phyloP scores from a whole-genome alignment of 2,113 vertebrate species.

The Actinemys pallida region DNA sequence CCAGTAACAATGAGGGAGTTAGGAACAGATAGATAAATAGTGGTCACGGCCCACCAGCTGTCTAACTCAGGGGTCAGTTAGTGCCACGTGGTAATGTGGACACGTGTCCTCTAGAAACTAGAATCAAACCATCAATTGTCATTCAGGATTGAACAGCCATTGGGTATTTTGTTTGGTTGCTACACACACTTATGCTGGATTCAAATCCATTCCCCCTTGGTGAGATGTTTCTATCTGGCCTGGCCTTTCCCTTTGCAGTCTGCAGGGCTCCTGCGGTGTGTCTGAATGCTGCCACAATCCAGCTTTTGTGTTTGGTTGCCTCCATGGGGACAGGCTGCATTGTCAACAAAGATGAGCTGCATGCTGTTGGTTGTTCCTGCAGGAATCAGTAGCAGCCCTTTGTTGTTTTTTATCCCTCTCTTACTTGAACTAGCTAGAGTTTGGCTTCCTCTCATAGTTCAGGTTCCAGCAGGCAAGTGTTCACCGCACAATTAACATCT shows the following conservation, averaged over 20 bases:
- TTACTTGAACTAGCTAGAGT: not conserved
- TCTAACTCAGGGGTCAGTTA: not conserved
- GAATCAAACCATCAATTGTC: not conserved
- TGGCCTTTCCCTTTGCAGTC: not conserved
- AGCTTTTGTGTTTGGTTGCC: not conserved
- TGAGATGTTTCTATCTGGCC: not conserved
- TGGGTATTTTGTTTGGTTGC: not conserved
- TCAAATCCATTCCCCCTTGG: not conserved
- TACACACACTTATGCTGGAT: not conserved
- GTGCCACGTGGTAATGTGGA: not conserved
- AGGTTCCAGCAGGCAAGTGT: not conserved
- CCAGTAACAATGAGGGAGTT: not conserved
- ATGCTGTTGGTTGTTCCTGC: not conserved
- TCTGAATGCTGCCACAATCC: not conserved
- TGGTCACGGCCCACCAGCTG: not conserved
- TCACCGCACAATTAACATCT: not conserved
- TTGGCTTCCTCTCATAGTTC: not conserved
- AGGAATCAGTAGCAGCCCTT: not conserved
- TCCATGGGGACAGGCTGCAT: constrained; percentile 10
- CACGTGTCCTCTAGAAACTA: not conserved
- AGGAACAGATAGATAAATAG: not conserved
- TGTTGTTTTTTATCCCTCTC: not conserved
- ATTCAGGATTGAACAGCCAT: not conserved
- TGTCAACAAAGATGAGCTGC: not conserved
- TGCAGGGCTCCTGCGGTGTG: not conserved